phyloP scores from a whole-genome alignment of 2,888 invertebrate species.

The Anthophora plumipes region DNA sequence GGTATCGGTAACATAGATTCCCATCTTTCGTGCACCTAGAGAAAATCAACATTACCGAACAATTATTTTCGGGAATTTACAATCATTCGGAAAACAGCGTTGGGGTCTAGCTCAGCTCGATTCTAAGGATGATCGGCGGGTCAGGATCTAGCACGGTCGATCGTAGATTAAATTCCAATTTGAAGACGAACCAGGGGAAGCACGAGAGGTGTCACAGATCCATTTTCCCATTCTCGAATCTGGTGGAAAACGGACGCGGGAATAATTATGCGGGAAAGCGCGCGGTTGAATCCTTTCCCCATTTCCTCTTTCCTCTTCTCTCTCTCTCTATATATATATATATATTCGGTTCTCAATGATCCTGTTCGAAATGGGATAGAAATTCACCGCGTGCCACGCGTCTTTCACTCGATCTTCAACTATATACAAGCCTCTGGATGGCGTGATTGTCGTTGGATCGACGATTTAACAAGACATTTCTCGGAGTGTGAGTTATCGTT shows the following conservation, averaged over 20 bases:
- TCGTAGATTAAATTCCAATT: slow-evolving; percentile 33
- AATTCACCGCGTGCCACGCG: slow-evolving; percentile 34
- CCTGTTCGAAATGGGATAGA: slow-evolving; percentile 26
- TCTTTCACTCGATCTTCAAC: slow-evolving; percentile 44
- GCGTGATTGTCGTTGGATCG: slow-evolving; percentile 69
- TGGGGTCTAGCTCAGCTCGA: no score
- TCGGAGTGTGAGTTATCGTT: slow-evolving; percentile 79
- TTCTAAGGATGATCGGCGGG: neutral
- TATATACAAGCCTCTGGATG: slow-evolving; percentile 20
- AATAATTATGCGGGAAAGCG: slow-evolving; percentile 42
- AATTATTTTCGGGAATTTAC: no score
- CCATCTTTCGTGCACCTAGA: no score
- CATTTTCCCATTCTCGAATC: slow-evolving; percentile 2
- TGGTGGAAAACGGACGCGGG: slow-evolving; percentile 33
- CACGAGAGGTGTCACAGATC: slow-evolving; percentile 14
- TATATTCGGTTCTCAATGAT: slow-evolving; percentile 21
- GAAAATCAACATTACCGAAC: no score
- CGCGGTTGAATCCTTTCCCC: neutral
- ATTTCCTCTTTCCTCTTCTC: neutral
- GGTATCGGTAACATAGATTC: no score
- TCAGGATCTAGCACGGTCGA: neutral
- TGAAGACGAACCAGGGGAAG: neutral
- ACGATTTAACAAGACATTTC: slow-evolving; percentile 74
- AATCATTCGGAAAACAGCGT: no score
- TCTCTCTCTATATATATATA: no score